Evolutionary conservation across 2,797 vertebrate species (phyloP).

Genomic region (Champsocephalus gunnari): DNA sequence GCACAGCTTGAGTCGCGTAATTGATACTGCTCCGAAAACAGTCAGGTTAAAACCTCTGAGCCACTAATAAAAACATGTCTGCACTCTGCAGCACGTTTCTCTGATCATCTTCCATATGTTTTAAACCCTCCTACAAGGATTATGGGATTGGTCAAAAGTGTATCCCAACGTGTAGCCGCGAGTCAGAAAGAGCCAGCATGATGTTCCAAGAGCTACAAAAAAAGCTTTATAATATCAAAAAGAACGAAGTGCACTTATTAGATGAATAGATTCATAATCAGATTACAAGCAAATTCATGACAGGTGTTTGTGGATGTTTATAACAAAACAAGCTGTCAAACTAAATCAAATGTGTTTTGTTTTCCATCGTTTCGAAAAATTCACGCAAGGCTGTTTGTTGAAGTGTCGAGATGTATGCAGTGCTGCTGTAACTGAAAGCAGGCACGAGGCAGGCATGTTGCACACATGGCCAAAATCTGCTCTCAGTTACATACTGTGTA

Average conservation of each 20-base stretch:
- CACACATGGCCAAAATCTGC: conserved; percentile 67
- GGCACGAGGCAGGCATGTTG: conserved; percentile 34
- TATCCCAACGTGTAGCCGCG: conserved; percentile 10
- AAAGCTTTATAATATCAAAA: conserved; percentile 9
- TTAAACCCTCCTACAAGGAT: conserved; percentile 17
- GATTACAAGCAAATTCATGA: not conserved
- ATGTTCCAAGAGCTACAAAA: conserved; percentile 15
- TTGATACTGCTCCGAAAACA: conserved; percentile 26
- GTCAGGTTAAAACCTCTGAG: conserved; percentile 14
- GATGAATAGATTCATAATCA: conserved; percentile 7
- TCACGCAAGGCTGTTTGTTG: not conserved
- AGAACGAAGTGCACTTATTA: conserved; percentile 5
- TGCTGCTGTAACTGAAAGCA: conserved; percentile 43
- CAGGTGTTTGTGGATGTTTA: conserved; percentile 29
- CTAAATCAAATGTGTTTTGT: conserved; percentile 35
- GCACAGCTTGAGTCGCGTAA: conserved; percentile 19
- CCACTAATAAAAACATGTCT: not conserved
- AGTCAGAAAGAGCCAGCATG: conserved; percentile 15
- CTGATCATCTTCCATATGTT: conserved; percentile 36
- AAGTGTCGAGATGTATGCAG: conserved; percentile 48
- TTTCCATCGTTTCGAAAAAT: conserved; percentile 24
- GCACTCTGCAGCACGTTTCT: conserved; percentile 13
- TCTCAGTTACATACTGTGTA: conserved; percentile 23
- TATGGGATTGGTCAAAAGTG: conserved; percentile 4
- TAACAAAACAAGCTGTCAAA: conserved; percentile 10